Evolutionary conservation across 2,797 vertebrate species (phyloP).

Genomic region (Psittacula echo): DNA sequence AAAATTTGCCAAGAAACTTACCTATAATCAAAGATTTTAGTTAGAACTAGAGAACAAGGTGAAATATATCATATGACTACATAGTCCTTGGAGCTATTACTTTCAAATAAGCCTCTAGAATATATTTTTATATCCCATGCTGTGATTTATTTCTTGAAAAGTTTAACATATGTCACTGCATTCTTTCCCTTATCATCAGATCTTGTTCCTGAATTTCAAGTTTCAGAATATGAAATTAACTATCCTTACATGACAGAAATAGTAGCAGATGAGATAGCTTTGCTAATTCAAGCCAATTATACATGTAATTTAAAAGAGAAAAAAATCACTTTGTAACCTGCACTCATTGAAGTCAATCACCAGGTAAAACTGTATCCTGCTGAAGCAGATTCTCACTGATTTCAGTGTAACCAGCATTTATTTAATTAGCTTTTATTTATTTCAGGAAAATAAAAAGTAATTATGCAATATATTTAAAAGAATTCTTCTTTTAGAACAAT

Average conservation of each 20-base stretch:
- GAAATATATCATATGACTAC: not conserved
- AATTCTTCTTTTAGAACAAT: not conserved
- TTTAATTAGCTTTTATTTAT: slow-evolving; percentile 15
- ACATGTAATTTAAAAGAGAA: not conserved
- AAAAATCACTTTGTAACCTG: not conserved
- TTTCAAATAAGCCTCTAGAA: not conserved
- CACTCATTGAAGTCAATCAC: not conserved
- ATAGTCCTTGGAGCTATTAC: not conserved
- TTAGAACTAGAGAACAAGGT: not conserved
- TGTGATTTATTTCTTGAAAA: not conserved
- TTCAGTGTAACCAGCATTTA: not conserved
- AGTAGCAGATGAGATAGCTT: not conserved
- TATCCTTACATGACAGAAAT: not conserved
- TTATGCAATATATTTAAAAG: not conserved
- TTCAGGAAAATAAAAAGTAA: not conserved
- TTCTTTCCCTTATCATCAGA: not conserved
- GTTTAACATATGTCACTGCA: fast-evolving
- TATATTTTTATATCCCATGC: not conserved
- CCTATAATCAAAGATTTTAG: not conserved
- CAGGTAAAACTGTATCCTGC: not conserved
- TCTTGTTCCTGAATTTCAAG: not conserved
- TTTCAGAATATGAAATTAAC: not conserved
- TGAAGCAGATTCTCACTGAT: not conserved
- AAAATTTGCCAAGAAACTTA: not conserved
- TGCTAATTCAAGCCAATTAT: not conserved